Base-by-base conservation (phyloP, 2,888 invertebrate genomes). In the Litoditis marina region DNA sequence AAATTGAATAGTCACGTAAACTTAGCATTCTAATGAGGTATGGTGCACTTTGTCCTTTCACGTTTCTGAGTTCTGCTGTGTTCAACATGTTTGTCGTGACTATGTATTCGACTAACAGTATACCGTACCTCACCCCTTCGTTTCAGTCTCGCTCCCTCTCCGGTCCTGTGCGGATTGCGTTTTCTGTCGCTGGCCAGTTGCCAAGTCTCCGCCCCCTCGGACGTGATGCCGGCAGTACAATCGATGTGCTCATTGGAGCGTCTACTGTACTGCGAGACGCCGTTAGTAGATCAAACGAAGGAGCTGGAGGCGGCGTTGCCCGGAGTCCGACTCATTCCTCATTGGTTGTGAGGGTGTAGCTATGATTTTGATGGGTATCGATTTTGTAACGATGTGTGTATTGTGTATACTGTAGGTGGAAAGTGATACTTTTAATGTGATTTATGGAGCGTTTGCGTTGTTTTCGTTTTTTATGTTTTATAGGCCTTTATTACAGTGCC, bases 131-230 rank as follows among this genome's bases (percentile, higher is more conserved):
- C 11, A 39, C 11, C 16, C 47, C 13, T 8, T 47, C 31, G 6
- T n/a, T 69, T 50, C 57, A 66, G 64, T 7, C 53, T 69, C n/a
- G 34, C 58, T 4, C 55, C 63, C 8, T 53, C 61, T 2, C 42
- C 58, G 0, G 44, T 53, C 1, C 59, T 74, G 5, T 60, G 63
- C 8, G n/a, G 60, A 32, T 44, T 74, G 11, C 55, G 56, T 42
- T 71, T 71, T 57, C 62, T 74, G 28, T 68, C 69, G 0, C 63
- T 74, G 30, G 73, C 72, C 32, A 34, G 51, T 27, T 68, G 68
- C 6, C 42, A 57, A 51, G 52, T 69, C 53, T 25, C 52, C n/a
- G 11, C 53, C 1, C 36, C 61, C 16, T 36, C 44, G 6, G 36
- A 55, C 19, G 54, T 69, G 16, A 55, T 64, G 30, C 61, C 59